Percentiles rank a stretch among this genome's conserved stretches.
Evolutionary conservation across 2,888 invertebrate species (phyloP).

Genomic region (Rhamnusium bicolor): DNA sequence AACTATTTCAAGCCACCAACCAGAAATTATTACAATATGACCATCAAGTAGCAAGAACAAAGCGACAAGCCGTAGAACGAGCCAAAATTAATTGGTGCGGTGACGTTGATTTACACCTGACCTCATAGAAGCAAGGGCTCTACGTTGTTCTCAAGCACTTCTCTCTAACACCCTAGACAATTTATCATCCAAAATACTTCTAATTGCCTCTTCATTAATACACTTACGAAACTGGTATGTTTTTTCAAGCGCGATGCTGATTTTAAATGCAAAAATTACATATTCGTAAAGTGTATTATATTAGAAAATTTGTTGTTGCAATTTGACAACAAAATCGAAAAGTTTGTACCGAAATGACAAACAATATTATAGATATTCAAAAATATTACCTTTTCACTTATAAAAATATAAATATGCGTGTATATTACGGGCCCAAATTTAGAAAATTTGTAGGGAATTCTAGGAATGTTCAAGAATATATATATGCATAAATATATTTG

Average conservation of each 20-base stretch:
- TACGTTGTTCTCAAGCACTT: conserved; percentile 10
- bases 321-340: too few relatives aligned
- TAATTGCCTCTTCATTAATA: conserved; percentile 16
- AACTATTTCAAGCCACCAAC: not conserved
- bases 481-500: too few relatives aligned
- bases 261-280: not conserved
- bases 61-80: not conserved
- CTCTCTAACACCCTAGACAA: not conserved
- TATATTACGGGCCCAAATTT: too few relatives aligned
- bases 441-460: too few relatives aligned
- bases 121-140: not conserved
- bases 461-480: too few relatives aligned
- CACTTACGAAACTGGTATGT: not conserved
- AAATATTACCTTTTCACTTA: too few relatives aligned
- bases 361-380: too few relatives aligned
- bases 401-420: too few relatives aligned
- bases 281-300: too few relatives aligned
- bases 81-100: not conserved
- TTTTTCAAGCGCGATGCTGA: not conserved
- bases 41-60: conserved; percentile 1
- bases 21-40: not conserved
- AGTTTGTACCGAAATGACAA: too few relatives aligned
- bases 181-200: conserved; percentile 5
- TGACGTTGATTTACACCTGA: conserved; percentile 19
- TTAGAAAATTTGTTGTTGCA: too few relatives aligned